phyloP scores from a whole-genome alignment of 1,140 invertebrate genomes.

The Zophobas atratus region DNA sequence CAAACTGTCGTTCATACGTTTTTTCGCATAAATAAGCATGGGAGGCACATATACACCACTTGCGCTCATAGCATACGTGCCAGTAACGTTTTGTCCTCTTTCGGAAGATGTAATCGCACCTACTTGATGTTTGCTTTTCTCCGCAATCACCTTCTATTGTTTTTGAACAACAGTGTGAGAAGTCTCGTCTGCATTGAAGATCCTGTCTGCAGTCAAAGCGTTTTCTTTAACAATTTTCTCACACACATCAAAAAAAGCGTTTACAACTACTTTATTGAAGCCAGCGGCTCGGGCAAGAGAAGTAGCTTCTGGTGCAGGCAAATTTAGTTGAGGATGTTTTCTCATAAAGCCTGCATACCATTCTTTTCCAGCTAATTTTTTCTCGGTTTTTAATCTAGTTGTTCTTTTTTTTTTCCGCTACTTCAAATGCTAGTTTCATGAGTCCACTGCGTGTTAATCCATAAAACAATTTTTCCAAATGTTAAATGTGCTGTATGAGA shows the following conservation, averaged over 20 bases:
- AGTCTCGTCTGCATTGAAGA: conserved; percentile 69
- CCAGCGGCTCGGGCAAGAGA: conserved; percentile 67
- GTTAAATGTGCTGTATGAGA: conserved; percentile 14
- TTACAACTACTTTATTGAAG: conserved; percentile 68
- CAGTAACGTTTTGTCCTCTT: conserved; percentile 66
- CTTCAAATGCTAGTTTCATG: conserved; percentile 4
- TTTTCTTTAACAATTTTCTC: conserved; percentile 58
- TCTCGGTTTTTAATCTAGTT: conserved; percentile 61
- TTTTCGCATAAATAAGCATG: conserved; percentile 67
- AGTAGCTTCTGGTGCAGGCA: conserved; percentile 67
- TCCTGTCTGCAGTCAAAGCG: conserved; percentile 56
- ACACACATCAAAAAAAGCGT: conserved; percentile 62
- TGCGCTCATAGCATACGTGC: conserved; percentile 65
- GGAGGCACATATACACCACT: conserved; percentile 66
- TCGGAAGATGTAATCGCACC: conserved; percentile 66
- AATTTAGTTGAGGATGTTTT: conserved; percentile 66
- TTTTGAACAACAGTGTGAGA: conserved; percentile 68
- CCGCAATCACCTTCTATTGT: conserved; percentile 62
- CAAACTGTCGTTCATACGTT: conserved; percentile 47
- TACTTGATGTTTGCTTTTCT: conserved; percentile 67
- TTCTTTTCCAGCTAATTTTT: conserved; percentile 65
- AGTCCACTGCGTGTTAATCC: conserved; percentile 8
- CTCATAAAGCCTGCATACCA: conserved; percentile 68
- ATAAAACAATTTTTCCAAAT: conserved; percentile 22
- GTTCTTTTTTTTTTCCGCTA: conserved; percentile 21